phyloP scores from a whole-genome alignment of 2,797 vertebrate species.

The Gambusia yucatana region DNA sequence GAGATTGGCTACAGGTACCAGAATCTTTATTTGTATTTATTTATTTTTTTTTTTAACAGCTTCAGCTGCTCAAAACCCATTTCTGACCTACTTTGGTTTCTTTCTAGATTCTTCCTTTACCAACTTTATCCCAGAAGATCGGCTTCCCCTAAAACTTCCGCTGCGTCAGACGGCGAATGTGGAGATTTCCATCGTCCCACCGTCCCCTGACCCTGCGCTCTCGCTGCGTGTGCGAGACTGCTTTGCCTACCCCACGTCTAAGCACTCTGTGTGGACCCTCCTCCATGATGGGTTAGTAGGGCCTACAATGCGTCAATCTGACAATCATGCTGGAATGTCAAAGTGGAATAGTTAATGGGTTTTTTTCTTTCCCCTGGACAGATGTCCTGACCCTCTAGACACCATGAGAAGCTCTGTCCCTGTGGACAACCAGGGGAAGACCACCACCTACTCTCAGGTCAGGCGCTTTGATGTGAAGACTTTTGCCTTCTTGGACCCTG shows the following conservation, averaged over 20 bases:
- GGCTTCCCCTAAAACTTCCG: conserved; percentile 66
- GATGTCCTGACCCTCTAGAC: conserved; percentile 76
- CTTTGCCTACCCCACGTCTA: conserved; percentile 75
- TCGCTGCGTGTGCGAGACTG: conserved; percentile 74
- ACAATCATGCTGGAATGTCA: background rate
- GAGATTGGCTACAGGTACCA: conserved; percentile 75
- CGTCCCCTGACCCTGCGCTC: conserved; percentile 61
- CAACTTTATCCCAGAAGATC: conserved; percentile 63
- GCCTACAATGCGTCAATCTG: fast-evolving
- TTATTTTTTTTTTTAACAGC: background rate
- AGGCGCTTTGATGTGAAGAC: conserved; percentile 78
- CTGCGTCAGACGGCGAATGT: conserved; percentile 61
- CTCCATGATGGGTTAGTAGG: conserved; percentile 69
- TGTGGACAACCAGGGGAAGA: conserved; percentile 51
- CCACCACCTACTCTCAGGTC: conserved; percentile 61
- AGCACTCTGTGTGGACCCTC: conserved; percentile 77
- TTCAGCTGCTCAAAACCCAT: too few relatives aligned
- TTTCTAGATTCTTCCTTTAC: conserved; percentile 71
- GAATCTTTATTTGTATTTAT: background rate
- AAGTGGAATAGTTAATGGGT: background rate
- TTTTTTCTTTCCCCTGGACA: conserved; percentile 16
- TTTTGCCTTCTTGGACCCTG: conserved; percentile 75
- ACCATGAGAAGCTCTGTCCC: conserved; percentile 69
- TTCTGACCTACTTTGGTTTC: background rate
- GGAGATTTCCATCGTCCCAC: conserved; percentile 71